Evolutionary conservation across 2,113 vertebrate species (phyloP), one percentile per base, ranked within the genome.

Genomic region (Semicossyphus pulcher): DNA sequence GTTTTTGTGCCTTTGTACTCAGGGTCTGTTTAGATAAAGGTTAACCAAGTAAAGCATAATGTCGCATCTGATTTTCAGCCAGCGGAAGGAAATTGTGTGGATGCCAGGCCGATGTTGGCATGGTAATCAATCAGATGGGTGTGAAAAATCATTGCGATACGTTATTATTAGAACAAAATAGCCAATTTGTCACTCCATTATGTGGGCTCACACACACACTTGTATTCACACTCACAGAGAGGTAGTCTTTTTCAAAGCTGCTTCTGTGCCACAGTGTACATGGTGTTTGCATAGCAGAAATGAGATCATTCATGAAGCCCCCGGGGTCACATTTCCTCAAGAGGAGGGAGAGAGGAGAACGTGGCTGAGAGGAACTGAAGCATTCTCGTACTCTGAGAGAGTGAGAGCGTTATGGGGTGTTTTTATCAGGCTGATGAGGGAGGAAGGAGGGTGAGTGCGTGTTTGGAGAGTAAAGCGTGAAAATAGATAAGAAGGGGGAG

Each of bases 261-360:
- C 49, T 20, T 59, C 45, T 73, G 65, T 68, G 47, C 63, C 59
- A 64, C 47, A 31, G 39, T 65, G 68, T 70, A 49, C 63, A 68
- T 39, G 29, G 18, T 41, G 62, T 89, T 88, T 79, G 78, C 85
- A 72, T 66, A 58, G 75, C 84, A 87, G 89, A 80, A 89, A 89
- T 89, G 63, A 89, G 83, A 90, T 90, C 77, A 90, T 79, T 89
- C 75, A 56, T 52, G 64, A 88, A 80, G 76, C 47, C 84, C 81
- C 72, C 60, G 29, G 62, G 86, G 88, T 91, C 78, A 85, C 70
- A 48, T 70, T 86, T 81, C 67, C 72, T 78, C 47, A 52, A 62
- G 64, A 68, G 79, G 62, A 72, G 62, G 44, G 32, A 12, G 66
- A 60, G 61, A 73, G 49, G 41, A 41, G 34, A 42, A 39, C 9